Base-by-base conservation (phyloP, 1,140 invertebrate species). In the Meteorus sp. region DNA sequence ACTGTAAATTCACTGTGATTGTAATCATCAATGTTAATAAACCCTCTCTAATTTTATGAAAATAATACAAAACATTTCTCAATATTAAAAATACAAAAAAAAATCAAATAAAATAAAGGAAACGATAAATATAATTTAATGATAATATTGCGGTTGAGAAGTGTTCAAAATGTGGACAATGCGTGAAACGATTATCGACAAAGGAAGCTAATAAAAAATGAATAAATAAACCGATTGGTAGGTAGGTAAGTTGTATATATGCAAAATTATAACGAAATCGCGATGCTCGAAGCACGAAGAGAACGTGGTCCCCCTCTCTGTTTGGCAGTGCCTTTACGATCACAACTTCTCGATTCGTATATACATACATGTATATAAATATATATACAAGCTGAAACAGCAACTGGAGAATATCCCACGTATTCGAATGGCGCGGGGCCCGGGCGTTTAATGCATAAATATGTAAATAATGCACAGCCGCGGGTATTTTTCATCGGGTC, bases 371-470 rank as follows among this genome's bases (percentile, higher is more conserved):
- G 31, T 52, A 51, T 51, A 29, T 15, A 50, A 29, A n/a, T 31
- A 31, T 3, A 51, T 13, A n/a, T 29, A 27, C 2, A 27, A 29
- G 27, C 45, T 55, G 60, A 64, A 60, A 53, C 44, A 53, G 60
- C 62, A 47, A 61, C 62, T 53, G 65, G 61, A 60, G 59, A 56
- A 64, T 67, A 56, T 65, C 51, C 44, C 63, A 57, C 33, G 62
- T 55, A 54, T 61, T 27, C 56, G 22, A 39, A 53, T 59, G 57
- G 57, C 50, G 48, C 41, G 47, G 54, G 29, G 56, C 43, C 52
- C 59, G 62, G 61, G 55, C 69, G 64, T 66, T 73, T 74, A 73
- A 75, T 73, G 70, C 68, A 75, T 75, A 74, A 74, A 76, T 75
- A 76, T 75, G 72, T 74, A 75, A 75, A 75, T 75, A 75, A 74